Conservation (phyloP, 1,140 invertebrate genomes). For the Bemisia tabaci region DNA sequence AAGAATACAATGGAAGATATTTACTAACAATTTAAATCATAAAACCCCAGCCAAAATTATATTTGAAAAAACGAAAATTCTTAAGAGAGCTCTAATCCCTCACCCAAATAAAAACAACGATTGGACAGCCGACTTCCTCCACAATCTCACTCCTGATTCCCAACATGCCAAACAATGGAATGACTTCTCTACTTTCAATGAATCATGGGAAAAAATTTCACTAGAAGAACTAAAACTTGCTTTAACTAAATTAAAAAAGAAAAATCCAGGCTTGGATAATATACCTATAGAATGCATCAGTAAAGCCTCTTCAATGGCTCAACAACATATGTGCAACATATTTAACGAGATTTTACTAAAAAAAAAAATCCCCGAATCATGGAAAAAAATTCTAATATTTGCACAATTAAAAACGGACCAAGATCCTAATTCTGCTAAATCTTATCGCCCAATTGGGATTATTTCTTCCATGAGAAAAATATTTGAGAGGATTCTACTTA, state of each 20-base stretch:
- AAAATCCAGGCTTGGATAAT: no score
- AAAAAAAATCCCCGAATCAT: no score
- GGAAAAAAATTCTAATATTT: no score
- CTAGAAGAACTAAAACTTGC: not conserved
- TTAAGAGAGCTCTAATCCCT: not conserved
- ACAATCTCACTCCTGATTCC: not conserved
- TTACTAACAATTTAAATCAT: not conserved
- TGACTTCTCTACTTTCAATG: not conserved
- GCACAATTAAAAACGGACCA: no score
- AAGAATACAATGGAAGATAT: not conserved
- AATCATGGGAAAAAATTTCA: not conserved
- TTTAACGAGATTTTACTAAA: no score
- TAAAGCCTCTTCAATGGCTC: no score
- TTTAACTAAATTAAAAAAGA: not conserved
- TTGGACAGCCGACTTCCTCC: not conserved
- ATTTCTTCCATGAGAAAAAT: no score
- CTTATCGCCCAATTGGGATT: no score
- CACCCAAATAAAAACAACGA: not conserved
- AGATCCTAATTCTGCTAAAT: no score
- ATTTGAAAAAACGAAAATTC: not conserved
- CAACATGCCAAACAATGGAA: not conserved
- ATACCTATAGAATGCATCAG: no score
- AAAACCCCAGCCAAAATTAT: not conserved
- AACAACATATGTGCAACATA: no score
- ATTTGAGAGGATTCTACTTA: no score